phyloP scores from a whole-genome alignment of 2,113 vertebrate species.

The Butorides virescens region DNA sequence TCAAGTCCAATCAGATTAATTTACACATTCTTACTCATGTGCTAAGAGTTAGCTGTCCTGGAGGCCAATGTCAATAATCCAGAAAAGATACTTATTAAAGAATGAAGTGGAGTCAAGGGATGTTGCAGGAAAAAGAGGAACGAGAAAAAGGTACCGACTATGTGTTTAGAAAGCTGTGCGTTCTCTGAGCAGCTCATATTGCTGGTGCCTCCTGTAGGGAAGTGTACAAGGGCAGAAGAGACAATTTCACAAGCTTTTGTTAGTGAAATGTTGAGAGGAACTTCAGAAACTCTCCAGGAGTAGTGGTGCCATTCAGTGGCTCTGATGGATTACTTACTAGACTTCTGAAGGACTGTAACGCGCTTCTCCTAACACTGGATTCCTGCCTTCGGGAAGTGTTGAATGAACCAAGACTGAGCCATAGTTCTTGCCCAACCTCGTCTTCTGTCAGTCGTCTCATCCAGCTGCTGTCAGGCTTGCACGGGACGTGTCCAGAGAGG shows the following conservation, averaged over 20 bases:
- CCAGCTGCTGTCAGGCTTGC: neutral
- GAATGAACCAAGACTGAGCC: neutral
- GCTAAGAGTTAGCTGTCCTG: neutral
- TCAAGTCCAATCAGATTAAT: neutral
- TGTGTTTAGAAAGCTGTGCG: neutral
- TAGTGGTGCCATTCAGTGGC: neutral
- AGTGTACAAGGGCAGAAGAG: neutral
- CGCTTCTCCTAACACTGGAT: neutral
- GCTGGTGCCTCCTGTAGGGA: neutral
- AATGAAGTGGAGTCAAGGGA: neutral
- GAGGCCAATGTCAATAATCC: neutral
- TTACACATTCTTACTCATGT: neutral
- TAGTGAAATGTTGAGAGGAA: neutral
- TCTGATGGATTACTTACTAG: neutral
- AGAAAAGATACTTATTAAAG: neutral
- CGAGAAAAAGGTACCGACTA: neutral
- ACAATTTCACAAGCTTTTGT: neutral
- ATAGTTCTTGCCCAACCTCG: neutral
- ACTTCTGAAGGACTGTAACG: neutral
- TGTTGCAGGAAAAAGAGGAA: neutral
- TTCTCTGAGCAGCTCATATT: neutral
- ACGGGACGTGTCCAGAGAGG: neutral
- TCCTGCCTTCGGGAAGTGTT: neutral
- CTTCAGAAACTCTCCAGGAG: neutral
- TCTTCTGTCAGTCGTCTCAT: neutral